Conservation (phyloP, 2,888 invertebrate genomes). For the Tinea pellionella region DNA sequence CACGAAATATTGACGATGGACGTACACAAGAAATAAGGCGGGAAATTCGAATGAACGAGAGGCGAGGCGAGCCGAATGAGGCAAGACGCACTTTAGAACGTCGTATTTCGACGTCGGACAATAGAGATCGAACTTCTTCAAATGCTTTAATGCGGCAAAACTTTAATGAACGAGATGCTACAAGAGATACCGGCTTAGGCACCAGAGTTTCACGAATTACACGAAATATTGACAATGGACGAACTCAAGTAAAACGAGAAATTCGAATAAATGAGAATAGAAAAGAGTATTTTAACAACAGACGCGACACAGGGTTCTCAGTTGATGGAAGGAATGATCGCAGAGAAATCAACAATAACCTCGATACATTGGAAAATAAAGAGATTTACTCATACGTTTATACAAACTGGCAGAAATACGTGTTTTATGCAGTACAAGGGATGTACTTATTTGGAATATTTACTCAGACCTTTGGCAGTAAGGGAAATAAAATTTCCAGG, state of each 20-base stretch:
- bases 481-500: background rate
- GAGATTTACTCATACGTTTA: background rate
- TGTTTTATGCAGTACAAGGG: slow-evolving; percentile 43
- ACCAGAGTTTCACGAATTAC: no score
- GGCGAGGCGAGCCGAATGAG: slow-evolving; percentile 15
- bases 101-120: background rate
- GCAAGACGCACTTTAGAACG: no score
- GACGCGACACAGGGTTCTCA: slow-evolving; percentile 17
- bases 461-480: slow-evolving; percentile 22
- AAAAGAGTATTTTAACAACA: slow-evolving; percentile 15
- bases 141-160: no score
- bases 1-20: slow-evolving; percentile 16
- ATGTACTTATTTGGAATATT: slow-evolving; percentile 38
- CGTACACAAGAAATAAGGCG: slow-evolving; percentile 14
- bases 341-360: background rate
- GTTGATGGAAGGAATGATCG: slow-evolving; percentile 1
- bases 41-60: slow-evolving; percentile 15
- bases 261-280: slow-evolving; percentile 14
- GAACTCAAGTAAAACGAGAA: slow-evolving; percentile 15
- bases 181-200: no score
- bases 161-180: no score
- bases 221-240: slow-evolving; percentile 16
- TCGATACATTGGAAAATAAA: background rate
- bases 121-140: background rate
- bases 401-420: background rate